Percentiles rank a stretch among this genome's conserved stretches.
These are phyloP conservation scores for Cyclophora albipunctata DNA, from an alignment of 2,888 invertebrate species.

Conservation along the genomic window DNA sequence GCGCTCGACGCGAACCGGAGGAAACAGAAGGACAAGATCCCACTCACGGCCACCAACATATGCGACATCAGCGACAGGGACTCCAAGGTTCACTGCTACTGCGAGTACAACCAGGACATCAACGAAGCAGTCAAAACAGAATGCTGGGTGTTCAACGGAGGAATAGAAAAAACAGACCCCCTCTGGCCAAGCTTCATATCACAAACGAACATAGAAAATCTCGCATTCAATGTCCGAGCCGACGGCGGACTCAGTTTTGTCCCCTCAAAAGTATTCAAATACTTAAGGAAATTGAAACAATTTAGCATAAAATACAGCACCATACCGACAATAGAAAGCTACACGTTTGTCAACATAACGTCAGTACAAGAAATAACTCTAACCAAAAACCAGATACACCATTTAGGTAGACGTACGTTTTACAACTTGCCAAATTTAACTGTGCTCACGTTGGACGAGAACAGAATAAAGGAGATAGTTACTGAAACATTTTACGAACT, in stretches of 20 bases:
- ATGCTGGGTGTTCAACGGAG: slow-evolving; percentile 84
- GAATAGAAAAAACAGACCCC: slow-evolving; percentile 79
- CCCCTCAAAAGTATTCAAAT: slow-evolving; percentile 81
- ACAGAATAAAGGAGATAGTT: slow-evolving; percentile 83
- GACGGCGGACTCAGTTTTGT: slow-evolving; percentile 81
- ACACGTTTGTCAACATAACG: slow-evolving; percentile 84
- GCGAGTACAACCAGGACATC: slow-evolving; percentile 73
- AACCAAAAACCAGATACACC: slow-evolving; percentile 80
- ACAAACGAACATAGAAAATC: slow-evolving; percentile 80
- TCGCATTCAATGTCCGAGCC: slow-evolving; percentile 82
- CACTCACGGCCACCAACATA: slow-evolving; percentile 58
- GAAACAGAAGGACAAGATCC: slow-evolving; percentile 58
- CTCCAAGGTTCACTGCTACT: slow-evolving; percentile 80
- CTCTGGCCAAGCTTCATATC: slow-evolving; percentile 84
- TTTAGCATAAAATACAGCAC: slow-evolving; percentile 83
- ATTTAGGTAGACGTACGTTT: slow-evolving; percentile 80
- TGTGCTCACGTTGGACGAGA: slow-evolving; percentile 82
- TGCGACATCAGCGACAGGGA: slow-evolving; percentile 74
- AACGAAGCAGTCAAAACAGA: slow-evolving; percentile 81
- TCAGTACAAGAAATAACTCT: slow-evolving; percentile 81
- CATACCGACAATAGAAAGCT: slow-evolving; percentile 80
- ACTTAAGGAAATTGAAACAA: slow-evolving; percentile 78
- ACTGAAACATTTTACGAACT: slow-evolving; percentile 84
- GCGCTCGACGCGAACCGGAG: slow-evolving; percentile 62
- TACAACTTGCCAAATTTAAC: slow-evolving; percentile 82